Base-by-base conservation (phyloP, 2,888 invertebrate genomes). In the Chironomus riparius region DNA sequence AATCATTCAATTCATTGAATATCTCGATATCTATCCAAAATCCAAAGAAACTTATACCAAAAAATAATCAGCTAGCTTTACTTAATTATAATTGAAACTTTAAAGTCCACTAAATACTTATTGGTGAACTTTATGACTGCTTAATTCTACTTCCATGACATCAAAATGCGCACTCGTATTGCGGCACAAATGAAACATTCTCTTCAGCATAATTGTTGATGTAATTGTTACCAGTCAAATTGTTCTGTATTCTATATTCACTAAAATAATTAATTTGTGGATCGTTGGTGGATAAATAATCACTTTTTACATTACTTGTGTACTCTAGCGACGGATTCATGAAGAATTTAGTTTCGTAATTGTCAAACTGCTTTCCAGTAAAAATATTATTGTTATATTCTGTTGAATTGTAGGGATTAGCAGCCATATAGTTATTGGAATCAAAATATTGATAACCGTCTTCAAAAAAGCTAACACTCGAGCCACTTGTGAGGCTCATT, bases 401-500 rank as follows among this genome's bases (percentile, higher is more conserved):
- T n/a, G 22, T 21, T 7, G 12, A n/a, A 13, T 24, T 71, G 5
- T 48, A 15, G 13, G 0, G 7, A 28, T 18, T 62, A 13, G 21
- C 7, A 18, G 15, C 13, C 22, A 13, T 22, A n/a, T 72, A 72
- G 47, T 38, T 38, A 28, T 61, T 62, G 62, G 38, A 38, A 2
- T 72, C 15, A 2, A 15, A 13, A 62, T 61, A 72, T 15, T 72
- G 72, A 72, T 62, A 77, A 71, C 77, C 77, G 24, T 78, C 78
- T 72, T 78, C 78, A 71, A 77, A 77, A 22, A 79, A 69, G 61
- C 78, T 79, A 0, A 79, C 72, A 47, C 81, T 82, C 47, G 74
- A 74, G 21, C 68, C 74, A 74, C 80, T 80, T 50, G 83, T 84
- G 22, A 83, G 77, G 47, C 84, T 84, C 61, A 83, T 84, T 47